Percentiles rank a stretch among this genome's conserved stretches.
These are phyloP conservation scores for Sternarchorhynchus goeldii DNA, from an alignment of 2,797 vertebrate genomes.

Conservation along the genomic window DNA sequence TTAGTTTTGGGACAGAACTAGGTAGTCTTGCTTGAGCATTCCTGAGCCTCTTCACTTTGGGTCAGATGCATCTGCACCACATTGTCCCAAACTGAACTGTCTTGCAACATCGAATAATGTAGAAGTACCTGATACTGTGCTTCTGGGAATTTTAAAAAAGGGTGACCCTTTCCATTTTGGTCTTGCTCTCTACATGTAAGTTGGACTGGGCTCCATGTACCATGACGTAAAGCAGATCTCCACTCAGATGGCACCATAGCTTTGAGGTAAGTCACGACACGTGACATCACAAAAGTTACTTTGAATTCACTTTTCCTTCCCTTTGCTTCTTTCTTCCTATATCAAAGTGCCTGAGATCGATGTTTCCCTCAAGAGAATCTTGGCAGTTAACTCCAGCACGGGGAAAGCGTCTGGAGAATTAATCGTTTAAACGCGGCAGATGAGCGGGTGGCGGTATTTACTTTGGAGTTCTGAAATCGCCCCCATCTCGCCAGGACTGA, in stretches of 20 bases:
- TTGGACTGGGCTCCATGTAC: slow-evolving; percentile 6
- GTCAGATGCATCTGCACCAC: slow-evolving; percentile 67
- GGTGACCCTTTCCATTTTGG: slow-evolving; percentile 17
- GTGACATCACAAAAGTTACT: slow-evolving; percentile 39
- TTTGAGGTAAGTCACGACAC: neutral
- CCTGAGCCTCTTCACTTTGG: slow-evolving; percentile 33
- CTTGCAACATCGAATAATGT: slow-evolving; percentile 65
- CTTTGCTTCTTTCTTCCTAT: slow-evolving; percentile 31
- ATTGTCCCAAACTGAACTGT: slow-evolving; percentile 62
- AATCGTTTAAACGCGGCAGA: slow-evolving; percentile 49
- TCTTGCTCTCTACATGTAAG: slow-evolving; percentile 7
- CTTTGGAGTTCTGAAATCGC: slow-evolving; percentile 49
- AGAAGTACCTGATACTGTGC: slow-evolving; percentile 37
- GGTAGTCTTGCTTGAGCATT: slow-evolving; percentile 53
- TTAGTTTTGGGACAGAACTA: slow-evolving; percentile 48
- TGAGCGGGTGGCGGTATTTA: slow-evolving; percentile 54
- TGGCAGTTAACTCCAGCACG: slow-evolving; percentile 52
- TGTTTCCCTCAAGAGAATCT: slow-evolving; percentile 41
- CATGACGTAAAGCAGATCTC: slow-evolving; percentile 4
- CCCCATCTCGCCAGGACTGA: slow-evolving; percentile 32
- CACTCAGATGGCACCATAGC: slow-evolving; percentile 21
- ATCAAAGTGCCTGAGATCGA: slow-evolving; percentile 66
- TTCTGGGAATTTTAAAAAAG: slow-evolving; percentile 3
- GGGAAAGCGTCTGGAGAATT: slow-evolving; percentile 73
- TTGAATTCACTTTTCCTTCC: slow-evolving; percentile 59